Conservation (phyloP, 2,113 vertebrate species). For the Gymnocephalus cernua region DNA sequence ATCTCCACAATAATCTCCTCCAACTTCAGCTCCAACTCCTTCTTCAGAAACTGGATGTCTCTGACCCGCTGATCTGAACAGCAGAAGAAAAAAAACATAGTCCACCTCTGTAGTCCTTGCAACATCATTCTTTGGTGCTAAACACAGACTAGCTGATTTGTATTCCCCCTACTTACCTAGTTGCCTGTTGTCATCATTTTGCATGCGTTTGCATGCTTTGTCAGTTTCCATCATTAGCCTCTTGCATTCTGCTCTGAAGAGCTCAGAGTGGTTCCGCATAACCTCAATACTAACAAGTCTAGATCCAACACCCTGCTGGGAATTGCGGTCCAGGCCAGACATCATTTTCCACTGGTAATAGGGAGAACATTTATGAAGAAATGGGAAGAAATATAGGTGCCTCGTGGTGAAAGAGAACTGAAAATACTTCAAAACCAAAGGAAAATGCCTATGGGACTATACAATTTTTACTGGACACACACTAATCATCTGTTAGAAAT, state of each 20-base stretch:
- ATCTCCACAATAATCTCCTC: conserved; percentile 87
- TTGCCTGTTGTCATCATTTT: conserved; percentile 87
- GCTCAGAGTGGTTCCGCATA: conserved; percentile 85
- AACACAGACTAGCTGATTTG: neutral
- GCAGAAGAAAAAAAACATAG: neutral
- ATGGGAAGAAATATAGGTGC: neutral
- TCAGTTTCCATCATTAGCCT: conserved; percentile 88
- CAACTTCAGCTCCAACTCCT: conserved; percentile 89
- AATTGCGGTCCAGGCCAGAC: conserved; percentile 81
- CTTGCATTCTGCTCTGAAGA: conserved; percentile 83
- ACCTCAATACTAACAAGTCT: conserved; percentile 82
- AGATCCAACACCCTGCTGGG: conserved; percentile 62
- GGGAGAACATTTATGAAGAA: neutral
- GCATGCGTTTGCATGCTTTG: conserved; percentile 86
- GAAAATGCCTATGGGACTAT: neutral
- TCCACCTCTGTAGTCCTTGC: neutral
- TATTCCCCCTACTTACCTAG: conserved; percentile 84
- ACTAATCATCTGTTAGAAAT: neutral
- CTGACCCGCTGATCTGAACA: conserved; percentile 88
- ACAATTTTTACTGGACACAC: neutral
- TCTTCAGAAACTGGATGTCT: conserved; percentile 91
- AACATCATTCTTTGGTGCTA: neutral
- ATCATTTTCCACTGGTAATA: conserved; percentile 69
- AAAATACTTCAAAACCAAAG: neutral
- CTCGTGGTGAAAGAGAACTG: neutral